phyloP scores from a whole-genome alignment of 2,888 invertebrate genomes.

The Ommatoiulus sabulosus region DNA sequence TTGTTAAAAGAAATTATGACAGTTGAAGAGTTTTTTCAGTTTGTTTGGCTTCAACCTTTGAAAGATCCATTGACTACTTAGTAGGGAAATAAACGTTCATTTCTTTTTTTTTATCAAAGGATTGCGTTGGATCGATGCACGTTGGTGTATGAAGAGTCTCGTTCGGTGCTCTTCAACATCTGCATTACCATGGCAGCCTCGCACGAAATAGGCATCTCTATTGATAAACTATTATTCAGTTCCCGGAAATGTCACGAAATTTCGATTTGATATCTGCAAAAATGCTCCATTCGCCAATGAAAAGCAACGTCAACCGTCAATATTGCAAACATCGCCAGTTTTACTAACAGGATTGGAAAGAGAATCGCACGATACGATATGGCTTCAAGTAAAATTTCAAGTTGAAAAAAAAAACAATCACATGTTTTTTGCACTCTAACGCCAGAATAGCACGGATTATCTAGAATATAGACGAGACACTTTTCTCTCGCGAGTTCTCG shows the following conservation, averaged over 20 bases:
- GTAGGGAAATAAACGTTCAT: not conserved
- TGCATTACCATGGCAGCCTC: slow-evolving; percentile 22
- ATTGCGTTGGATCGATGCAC: not conserved
- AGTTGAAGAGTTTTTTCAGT: too few species aligned
- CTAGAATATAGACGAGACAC: too few species aligned
- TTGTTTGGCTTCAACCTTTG: not conserved
- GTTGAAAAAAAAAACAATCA: too few species aligned
- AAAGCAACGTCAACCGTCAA: slow-evolving; percentile 41
- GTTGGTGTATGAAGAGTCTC: not conserved
- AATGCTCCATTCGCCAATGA: slow-evolving; percentile 13
- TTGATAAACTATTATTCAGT: slow-evolving; percentile 45
- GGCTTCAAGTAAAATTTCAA: not conserved
- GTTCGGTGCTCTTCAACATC: not conserved
- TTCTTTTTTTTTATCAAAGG: not conserved
- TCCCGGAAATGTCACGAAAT: slow-evolving; percentile 45
- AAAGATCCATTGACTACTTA: not conserved
- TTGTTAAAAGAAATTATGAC: too few species aligned
- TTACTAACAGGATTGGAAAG: not conserved
- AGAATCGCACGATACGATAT: too few species aligned
- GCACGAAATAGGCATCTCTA: slow-evolving; percentile 17
- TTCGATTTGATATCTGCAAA: slow-evolving; percentile 33
- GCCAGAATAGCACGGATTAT: too few species aligned
- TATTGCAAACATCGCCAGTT: not conserved
- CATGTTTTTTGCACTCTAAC: too few species aligned
- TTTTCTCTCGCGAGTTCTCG: too few species aligned